A percentile compares a stretch with the other conserved stretches of the same genome.
phyloP scores from a whole-genome alignment of 2,797 vertebrate species.

The Poeciliopsis presidionis region DNA sequence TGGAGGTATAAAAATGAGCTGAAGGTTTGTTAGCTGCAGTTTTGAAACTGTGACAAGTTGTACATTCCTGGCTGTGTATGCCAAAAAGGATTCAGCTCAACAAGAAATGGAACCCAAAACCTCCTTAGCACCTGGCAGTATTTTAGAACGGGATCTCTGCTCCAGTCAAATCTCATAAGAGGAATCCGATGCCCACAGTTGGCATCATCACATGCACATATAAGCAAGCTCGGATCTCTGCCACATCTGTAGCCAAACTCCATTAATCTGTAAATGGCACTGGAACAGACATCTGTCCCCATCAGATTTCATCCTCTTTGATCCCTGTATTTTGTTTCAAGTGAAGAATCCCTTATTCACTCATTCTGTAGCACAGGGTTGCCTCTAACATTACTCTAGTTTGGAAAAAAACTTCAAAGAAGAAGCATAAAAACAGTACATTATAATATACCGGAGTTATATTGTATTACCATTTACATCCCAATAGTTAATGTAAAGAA shows the following conservation, averaged over 20 bases:
- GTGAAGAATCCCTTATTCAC: slow-evolving; percentile 12
- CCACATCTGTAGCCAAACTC: slow-evolving; percentile 66
- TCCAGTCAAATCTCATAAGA: slow-evolving; percentile 40
- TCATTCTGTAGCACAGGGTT: slow-evolving; percentile 23
- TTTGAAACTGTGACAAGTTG: background rate
- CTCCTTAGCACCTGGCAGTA: slow-evolving; percentile 39
- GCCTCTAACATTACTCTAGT: slow-evolving; percentile 36
- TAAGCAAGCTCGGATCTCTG: slow-evolving; percentile 33
- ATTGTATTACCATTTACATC: background rate
- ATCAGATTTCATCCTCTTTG: slow-evolving; percentile 51
- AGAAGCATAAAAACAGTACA: background rate
- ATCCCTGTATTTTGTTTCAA: slow-evolving; percentile 60
- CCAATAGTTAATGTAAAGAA: background rate
- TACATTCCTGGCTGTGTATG: slow-evolving; percentile 31
- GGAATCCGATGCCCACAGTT: slow-evolving; percentile 49
- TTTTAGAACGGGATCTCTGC: slow-evolving; percentile 43
- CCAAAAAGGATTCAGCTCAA: slow-evolving; percentile 40
- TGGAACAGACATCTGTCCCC: slow-evolving; percentile 62
- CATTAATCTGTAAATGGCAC: slow-evolving; percentile 64
- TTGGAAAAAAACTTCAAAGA: background rate
- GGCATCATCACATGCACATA: slow-evolving; percentile 41
- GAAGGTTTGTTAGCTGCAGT: slow-evolving; percentile 18
- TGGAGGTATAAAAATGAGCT: slow-evolving; percentile 26
- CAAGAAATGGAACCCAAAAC: slow-evolving; percentile 44
- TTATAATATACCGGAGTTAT: background rate